Evolutionary conservation across 2,113 vertebrate genomes (phyloP), one percentile per base, ranked within the genome.

Genomic region (Ranitomeya imitator): DNA sequence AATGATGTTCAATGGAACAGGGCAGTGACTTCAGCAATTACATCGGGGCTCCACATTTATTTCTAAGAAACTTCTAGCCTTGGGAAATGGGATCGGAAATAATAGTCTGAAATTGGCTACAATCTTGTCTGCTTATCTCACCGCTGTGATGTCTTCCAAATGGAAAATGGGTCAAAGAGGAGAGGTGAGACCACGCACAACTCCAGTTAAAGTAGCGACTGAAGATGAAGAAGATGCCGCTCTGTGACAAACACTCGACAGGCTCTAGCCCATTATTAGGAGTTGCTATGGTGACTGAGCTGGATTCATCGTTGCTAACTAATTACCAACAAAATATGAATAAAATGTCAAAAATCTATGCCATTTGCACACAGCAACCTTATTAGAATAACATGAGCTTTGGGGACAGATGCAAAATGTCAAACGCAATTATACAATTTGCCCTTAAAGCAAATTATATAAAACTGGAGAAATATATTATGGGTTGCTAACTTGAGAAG

Each of bases 321-420:
- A 87, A 82, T 88, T 55, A 83, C 54, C 73, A 45, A 55, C 69
- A 88, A 83, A 83, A 88, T 63, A 59, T 88, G 80, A 83, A 76
- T 83, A 59, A 88, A 83, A 83, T 83, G 80, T 83, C 86, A 88
- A 63, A 83, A 83, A 83, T 83, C 2, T 10, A 54, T 45, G 57
- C 26, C 54, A 76, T 74, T n/a, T 76, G n/a, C 59, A 61, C 65
- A 59, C 55, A 76, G 45, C 18, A 60, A 51, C 86, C 86, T 61
- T 61, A 83, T 83, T 88, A 88, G 45, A 19, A 31, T 11, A 23
- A 10, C 31, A 21, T 18, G n/a, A 21, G n/a, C 21, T 51, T 65
- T 12, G 11, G 77, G 12, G 73, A 21, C 18, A 45, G 14, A 65
- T 86, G 52, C 16, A 65, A 79, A 86, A 80, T 86, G 85, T 65